Base-by-base conservation (phyloP, 2,113 vertebrate species). In the Cyprinodon brontotheroides region DNA sequence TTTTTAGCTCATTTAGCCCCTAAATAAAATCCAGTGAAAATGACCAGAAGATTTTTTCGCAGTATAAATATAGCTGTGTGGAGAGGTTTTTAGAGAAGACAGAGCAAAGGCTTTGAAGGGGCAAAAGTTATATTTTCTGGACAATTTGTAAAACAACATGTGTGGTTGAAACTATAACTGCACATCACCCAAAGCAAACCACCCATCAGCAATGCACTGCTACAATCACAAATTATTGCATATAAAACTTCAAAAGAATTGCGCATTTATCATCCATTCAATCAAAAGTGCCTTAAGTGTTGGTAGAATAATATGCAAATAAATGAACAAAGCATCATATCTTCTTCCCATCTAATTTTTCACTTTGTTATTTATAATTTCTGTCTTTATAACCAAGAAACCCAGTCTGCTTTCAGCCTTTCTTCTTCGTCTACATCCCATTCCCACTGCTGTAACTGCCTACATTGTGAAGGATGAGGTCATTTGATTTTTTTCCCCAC, bases 391-490 rank as follows among this genome's bases (percentile, higher is more conserved):
- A n/a, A 72, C 68, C 82, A 62, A 48, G 36, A 67, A 83, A 80
- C 65, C 29, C 64, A n/a, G 37, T 74, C 48, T 59, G 53, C 22
- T 53, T 61, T 71, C 47, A 73, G 22, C 39, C 66, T 65, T 75
- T 72, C 74, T 67, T 59, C 69, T 73, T 72, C 63, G 40, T 64
- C 68, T 63, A 63, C 20, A 48, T 65, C 74, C 75, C 61, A 71
- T 80, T 89, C 83, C 70, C 69, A 76, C 77, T 66, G 71, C 85
- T 89, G 75, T 79, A 86, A 92, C 88, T 92, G 87, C 48, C 68
- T 78, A 86, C 88, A 90, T 90, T 91, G 88, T 88, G 88, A 87
- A 61, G 68, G 88, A 93, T 94, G 92, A 95, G 85, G 88, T 94
- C 89, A 94, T 91, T 83, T 70, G 79, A 87, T 81, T 89, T 88